Evolutionary conservation across 2,113 vertebrate species (phyloP), one percentile per base, ranked within the genome.

Genomic region (Sceloporus undulatus): DNA sequence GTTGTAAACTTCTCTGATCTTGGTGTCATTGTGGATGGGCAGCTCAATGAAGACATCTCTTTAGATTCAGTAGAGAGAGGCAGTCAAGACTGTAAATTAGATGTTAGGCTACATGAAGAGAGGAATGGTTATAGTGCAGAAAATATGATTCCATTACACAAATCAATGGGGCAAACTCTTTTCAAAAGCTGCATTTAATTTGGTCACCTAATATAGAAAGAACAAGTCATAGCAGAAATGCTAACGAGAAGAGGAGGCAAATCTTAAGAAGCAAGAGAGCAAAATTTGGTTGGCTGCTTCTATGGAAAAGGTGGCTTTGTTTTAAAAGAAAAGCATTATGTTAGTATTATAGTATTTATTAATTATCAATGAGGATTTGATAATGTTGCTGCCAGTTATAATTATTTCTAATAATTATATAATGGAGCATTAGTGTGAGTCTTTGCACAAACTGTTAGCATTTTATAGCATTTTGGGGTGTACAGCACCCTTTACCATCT

Each of bases 81-180:
- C 89, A 94, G 90, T 91, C 91, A 90, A 89, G 92, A 94, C 79
- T 93, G 78, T 94, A 94, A 94, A 94, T 93, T 93, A 92, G 92
- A 95, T 92, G 88, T 91, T 94, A 94, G 88, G 75, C 89, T 93
- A 84, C 88, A 85, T 93, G 93, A 91, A 92, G 92, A 92, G 82
- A 18, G 84, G 88, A 91, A 92, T 91, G 85, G 79, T 62, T 87
- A 5, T 82, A 91, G 91, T 89, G 87, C 52, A 85, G 90, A 90
- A 94, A 95, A 94, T 93, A 91, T 90, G 89, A 91, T 93, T 89
- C 78, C 71, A 79, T 91, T 92, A 68, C 94, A 90, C 85, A 92
- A 92, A 91, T 93, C 91, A 94, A 88, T 90, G 92, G 91, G 92
- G 87, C 91, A 86, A 59, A 86, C 48, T 89, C 70, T 75, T 77